phyloP scores from a whole-genome alignment of 2,113 vertebrate genomes.

The Lagenorhynchus albirostris region DNA sequence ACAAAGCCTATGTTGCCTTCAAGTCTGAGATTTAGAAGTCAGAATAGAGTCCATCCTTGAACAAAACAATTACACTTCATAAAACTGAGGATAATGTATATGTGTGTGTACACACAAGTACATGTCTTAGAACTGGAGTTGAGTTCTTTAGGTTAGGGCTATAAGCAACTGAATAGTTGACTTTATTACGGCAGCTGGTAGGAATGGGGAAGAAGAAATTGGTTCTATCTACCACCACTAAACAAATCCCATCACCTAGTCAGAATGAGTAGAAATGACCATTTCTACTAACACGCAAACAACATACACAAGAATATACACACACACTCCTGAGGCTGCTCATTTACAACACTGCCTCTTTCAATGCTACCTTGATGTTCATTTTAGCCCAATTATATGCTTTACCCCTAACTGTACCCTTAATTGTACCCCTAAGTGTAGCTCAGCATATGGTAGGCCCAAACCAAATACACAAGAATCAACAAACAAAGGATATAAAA shows the following conservation, averaged over 20 bases:
- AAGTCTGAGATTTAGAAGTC: not conserved
- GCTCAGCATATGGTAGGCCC: not conserved
- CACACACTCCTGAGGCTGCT: not conserved
- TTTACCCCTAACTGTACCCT: not conserved
- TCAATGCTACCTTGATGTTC: not conserved
- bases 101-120: not conserved
- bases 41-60: not conserved
- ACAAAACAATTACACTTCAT: not conserved
- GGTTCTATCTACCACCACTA: not conserved
- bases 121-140: not conserved
- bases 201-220: not conserved
- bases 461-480: constrained; percentile 11
- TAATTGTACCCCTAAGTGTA: not conserved
- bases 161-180: not conserved
- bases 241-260: not conserved
- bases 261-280: not conserved
- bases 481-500: not conserved
- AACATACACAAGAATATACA: not conserved
- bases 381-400: not conserved
- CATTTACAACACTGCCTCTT: not conserved
- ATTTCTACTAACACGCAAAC: not conserved
- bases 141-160: not conserved
- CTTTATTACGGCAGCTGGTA: not conserved
- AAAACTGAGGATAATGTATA: not conserved
- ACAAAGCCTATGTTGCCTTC: not conserved